Base-by-base conservation (phyloP, 2,797 vertebrate genomes). In the Rousettus madagascariensis region DNA sequence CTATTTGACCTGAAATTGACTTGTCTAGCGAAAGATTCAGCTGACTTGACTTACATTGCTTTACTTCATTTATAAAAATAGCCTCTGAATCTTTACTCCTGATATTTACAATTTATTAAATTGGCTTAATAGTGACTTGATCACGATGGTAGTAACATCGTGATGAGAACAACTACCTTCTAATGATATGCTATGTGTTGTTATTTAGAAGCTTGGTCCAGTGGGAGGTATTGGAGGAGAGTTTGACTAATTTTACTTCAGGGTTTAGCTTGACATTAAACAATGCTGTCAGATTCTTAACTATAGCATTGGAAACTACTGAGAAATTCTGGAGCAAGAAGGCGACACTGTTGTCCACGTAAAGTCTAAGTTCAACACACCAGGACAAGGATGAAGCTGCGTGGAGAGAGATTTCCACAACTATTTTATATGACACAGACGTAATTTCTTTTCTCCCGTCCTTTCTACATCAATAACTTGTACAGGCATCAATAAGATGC, bases 1-100 rank as follows among this genome's bases (percentile, higher is more conserved):
- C 28, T 38, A 16, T 90, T 59, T 95, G 89, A 88, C 10, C 36
- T 75, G 11, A 72, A 87, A 85, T 74, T 63, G 89, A 89, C 88
- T 93, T 91, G 12, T 24, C 24, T 75, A 74, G 53, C 7, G 13
- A 84, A 94, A 68, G 36, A 74, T 53, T 93, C 13, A 87, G 66
- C 7, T 5, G 41, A 12, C 13, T 82, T 91, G 69, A 83, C 20
- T 90, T 75, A 83, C 10, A n/a, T 30, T 46, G 66, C 33, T 86
- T 91, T 53, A 90, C 77, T 16, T 90, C 61, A 90, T 26, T 91
- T 90, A 72, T 30, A 91, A 57, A 30, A 91, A 43, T 11, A 24
- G 1, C 2, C 10, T 86, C 49, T 80, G 53, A 72, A 28, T 19
- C 26, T 75, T 68, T 9, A 51, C 26, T 86, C 6, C 46, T 46